Evolutionary conservation across 2,797 vertebrate species (phyloP).

Genomic region (Nasua narica): DNA sequence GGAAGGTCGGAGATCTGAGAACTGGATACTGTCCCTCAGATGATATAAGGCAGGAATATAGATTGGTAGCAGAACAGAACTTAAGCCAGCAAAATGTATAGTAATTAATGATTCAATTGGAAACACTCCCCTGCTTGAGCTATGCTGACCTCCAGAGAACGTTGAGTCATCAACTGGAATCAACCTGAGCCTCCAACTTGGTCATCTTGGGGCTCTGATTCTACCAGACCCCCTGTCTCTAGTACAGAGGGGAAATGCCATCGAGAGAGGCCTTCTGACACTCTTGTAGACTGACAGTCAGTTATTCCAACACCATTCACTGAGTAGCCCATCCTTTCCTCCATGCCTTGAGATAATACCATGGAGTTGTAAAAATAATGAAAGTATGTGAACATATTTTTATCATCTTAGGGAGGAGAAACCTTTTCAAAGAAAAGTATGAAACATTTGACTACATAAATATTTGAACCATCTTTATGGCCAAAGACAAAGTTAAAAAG

Average conservation of each 20-base stretch:
- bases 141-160: not conserved
- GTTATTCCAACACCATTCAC: not conserved
- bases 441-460: constrained; percentile 6
- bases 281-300: not conserved
- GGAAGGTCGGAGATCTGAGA: not conserved
- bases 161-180: not conserved
- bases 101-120: not conserved
- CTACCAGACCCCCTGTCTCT: not conserved
- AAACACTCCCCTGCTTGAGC: not conserved
- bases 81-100: not conserved
- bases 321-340: not conserved
- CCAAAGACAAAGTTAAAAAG: not conserved
- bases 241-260: not conserved
- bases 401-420: not conserved
- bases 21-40: not conserved
- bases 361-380: not conserved
- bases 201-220: not conserved
- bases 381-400: not conserved
- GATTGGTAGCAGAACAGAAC: not conserved
- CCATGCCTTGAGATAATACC: not conserved
- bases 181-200: not conserved
- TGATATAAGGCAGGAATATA: not conserved
- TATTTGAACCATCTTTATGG: not conserved
- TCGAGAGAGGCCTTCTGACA: not conserved
- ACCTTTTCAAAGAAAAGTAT: constrained; percentile 33